Evolutionary conservation across 64 coral and sea anemone genomes (phyloP).

Genomic region (Montipora cactus): DNA sequence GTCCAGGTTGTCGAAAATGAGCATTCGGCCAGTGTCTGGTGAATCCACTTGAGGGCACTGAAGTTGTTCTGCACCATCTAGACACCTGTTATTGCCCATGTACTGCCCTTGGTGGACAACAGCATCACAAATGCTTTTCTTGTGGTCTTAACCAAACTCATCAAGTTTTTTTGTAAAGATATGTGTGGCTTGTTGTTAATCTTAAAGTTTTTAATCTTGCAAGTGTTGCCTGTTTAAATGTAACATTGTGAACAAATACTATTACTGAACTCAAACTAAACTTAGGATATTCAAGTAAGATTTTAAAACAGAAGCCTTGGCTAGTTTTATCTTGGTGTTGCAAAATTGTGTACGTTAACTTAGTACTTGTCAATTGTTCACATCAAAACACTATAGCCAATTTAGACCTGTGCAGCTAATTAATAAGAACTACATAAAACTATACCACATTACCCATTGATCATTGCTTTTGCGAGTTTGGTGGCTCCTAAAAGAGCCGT

Average conservation of each 20-base stretch:
- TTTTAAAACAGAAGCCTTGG: slow-evolving; percentile 19
- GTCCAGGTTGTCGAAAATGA: slow-evolving; percentile 62
- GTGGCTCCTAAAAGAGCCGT: too few species aligned
- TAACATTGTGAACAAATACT: slow-evolving; percentile 25
- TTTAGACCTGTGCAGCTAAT: background rate
- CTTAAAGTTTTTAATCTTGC: slow-evolving; percentile 56
- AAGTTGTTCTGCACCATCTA: slow-evolving; percentile 13
- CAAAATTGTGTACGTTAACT: slow-evolving; percentile 38
- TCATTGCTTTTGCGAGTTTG: too few species aligned
- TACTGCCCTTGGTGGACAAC: slow-evolving; percentile 58
- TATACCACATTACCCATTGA: too few species aligned
- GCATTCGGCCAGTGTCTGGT: slow-evolving; percentile 55
- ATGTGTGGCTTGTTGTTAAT: slow-evolving; percentile 52
- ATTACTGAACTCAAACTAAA: background rate
- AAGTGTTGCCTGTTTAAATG: slow-evolving; percentile 47
- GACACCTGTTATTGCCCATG: slow-evolving; percentile 44
- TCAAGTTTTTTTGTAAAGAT: slow-evolving; percentile 79
- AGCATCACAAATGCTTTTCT: slow-evolving; percentile 57
- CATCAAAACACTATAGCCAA: slow-evolving; percentile 16
- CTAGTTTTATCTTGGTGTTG: background rate
- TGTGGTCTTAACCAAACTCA: slow-evolving; percentile 88
- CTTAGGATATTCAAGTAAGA: background rate
- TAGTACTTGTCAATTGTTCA: slow-evolving; percentile 22
- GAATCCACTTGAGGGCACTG: background rate
- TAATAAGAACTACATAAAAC: too few species aligned